Percentiles rank a stretch among this genome's conserved stretches.
These are phyloP conservation scores for Redunca redunca DNA, from an alignment of 2,113 vertebrate genomes.

Conservation along the genomic window DNA sequence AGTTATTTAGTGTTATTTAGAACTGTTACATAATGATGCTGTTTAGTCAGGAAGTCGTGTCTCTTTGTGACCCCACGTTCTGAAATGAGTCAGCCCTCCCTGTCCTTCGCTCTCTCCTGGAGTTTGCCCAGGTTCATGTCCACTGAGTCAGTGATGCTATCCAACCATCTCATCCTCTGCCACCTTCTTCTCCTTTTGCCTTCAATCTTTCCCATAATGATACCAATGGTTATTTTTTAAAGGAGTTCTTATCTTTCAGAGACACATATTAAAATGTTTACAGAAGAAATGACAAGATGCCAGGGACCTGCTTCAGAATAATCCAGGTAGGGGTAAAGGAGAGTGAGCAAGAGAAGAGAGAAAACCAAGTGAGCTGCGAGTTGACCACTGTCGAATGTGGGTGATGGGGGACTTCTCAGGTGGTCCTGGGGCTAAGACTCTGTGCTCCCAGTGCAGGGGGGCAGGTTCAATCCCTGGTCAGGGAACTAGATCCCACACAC, in stretches of 20 bases:
- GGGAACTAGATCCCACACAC: not conserved
- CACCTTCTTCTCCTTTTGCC: not conserved
- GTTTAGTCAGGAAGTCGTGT: not conserved
- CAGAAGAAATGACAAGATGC: not conserved
- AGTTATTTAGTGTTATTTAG: not conserved
- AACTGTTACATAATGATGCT: not conserved
- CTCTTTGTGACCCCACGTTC: not conserved
- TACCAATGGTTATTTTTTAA: not conserved
- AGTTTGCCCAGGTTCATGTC: not conserved
- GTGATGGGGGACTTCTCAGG: not conserved
- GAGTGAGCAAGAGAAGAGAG: not conserved
- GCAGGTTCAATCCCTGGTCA: not conserved
- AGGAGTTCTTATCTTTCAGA: not conserved
- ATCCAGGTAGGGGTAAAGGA: not conserved
- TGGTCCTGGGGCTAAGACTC: not conserved
- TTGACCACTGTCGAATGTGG: accelerated
- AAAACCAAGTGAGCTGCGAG: accelerated
- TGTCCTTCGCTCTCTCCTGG: not conserved
- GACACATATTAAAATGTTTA: not conserved
- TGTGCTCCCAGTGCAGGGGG: not conserved
- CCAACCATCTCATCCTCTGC: not conserved
- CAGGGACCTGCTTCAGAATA: not conserved
- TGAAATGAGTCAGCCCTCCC: not conserved
- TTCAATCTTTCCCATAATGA: not conserved
- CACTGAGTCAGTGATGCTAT: not conserved